Conservation (phyloP, 2,113 vertebrate species). For the Prolemur simus region DNA sequence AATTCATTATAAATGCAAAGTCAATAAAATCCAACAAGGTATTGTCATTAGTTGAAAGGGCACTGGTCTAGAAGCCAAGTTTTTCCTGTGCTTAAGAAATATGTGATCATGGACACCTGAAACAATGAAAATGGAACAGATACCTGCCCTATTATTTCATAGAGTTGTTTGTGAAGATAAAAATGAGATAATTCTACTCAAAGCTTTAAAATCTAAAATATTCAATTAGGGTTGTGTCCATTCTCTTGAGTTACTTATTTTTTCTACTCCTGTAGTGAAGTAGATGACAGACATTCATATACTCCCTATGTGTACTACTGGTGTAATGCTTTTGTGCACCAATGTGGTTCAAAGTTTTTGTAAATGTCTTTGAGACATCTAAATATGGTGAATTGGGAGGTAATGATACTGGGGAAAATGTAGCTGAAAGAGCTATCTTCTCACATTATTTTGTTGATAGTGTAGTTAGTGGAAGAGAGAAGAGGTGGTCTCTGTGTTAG, state of each 20-base stretch:
- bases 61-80: not conserved
- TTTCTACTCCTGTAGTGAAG: not conserved
- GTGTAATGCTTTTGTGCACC: not conserved
- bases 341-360: not conserved
- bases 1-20: not conserved
- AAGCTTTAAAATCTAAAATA: constrained; percentile 31
- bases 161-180: not conserved
- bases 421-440: not conserved
- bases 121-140: not conserved
- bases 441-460: not conserved
- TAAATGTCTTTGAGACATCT: not conserved
- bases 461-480: not conserved
- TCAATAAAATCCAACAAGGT: not conserved
- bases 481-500: not conserved
- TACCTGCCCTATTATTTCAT: not conserved
- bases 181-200: not conserved
- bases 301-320: not conserved
- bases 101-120: not conserved
- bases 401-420: not conserved
- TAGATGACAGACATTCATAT: not conserved
- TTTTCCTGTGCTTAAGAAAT: not conserved
- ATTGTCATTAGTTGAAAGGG: not conserved
- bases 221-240: not conserved
- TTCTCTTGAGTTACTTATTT: not conserved
- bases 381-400: not conserved